A percentile compares a stretch with the other conserved stretches of the same genome.
These are phyloP conservation scores for Onchidella celtica DNA, from an alignment of 2,888 invertebrate species.

Conservation along the genomic window DNA sequence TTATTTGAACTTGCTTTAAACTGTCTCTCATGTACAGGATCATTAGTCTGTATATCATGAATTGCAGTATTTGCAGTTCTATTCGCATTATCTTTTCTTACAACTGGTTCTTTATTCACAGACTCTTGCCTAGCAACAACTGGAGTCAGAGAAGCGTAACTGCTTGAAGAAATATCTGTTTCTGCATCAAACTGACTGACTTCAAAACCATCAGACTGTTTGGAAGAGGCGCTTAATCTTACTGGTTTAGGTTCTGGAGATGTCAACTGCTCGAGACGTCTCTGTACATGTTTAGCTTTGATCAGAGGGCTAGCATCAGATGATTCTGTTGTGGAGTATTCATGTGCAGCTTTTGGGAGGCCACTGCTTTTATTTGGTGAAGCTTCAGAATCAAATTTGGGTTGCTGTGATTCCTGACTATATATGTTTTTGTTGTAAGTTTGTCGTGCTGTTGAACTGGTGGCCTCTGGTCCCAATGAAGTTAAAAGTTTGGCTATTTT, in stretches of 20 bases:
- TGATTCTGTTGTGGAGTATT: conserved; percentile 31
- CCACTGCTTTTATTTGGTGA: neutral
- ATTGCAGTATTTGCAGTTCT: neutral
- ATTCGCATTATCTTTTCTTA: neutral
- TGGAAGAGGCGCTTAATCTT: neutral
- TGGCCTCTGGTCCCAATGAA: neutral
- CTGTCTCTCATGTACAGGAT: neutral
- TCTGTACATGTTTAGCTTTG: conserved; percentile 48
- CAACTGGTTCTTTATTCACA: neutral
- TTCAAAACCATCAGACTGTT: conserved; percentile 25
- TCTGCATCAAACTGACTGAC: conserved; percentile 22
- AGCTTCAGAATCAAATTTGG: neutral
- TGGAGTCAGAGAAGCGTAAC: conserved; percentile 44
- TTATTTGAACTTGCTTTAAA: too few relatives aligned
- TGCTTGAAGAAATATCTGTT: conserved; percentile 51
- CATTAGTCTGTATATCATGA: neutral
- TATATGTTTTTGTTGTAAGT: neutral
- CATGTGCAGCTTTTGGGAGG: neutral
- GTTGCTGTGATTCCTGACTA: neutral
- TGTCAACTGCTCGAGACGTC: conserved; percentile 49
- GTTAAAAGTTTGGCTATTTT: conserved; percentile 32
- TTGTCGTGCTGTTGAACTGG: neutral
- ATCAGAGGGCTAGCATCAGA: conserved; percentile 41
- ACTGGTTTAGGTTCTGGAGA: neutral
- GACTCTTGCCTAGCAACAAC: neutral